These are phyloP conservation scores for Luffia ferchaultella DNA, from an alignment of 2,888 invertebrate genomes.

Conservation along the genomic window DNA sequence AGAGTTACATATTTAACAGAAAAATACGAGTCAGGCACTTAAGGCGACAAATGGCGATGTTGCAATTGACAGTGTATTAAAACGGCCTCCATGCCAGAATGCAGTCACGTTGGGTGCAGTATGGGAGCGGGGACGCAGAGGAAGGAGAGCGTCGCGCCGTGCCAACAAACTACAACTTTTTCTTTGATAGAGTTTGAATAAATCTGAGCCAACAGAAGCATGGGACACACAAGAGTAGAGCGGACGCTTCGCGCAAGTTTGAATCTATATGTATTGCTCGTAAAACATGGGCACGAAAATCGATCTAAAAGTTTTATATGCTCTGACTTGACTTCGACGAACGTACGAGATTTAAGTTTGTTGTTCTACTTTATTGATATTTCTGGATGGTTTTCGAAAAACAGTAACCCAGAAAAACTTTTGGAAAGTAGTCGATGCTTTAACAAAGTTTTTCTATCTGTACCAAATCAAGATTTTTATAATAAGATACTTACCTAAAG, in stretches of 20 bases:
- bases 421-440: too few species aligned
- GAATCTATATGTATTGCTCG: background rate
- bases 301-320: background rate
- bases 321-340: background rate
- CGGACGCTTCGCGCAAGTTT: conserved; percentile 2
- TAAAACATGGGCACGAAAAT: background rate
- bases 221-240: conserved; percentile 33
- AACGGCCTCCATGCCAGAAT: conserved; percentile 56
- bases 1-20: conserved; percentile 34
- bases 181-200: conserved; percentile 59
- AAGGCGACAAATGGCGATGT: conserved; percentile 58
- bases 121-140: conserved; percentile 46
- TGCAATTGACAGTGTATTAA: conserved; percentile 65
- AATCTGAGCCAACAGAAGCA: conserved; percentile 37
- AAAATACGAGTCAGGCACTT: conserved; percentile 47
- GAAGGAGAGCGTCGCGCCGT: conserved; percentile 25
- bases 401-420: too few species aligned
- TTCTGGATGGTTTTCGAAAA: too few species aligned
- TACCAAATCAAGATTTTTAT: too few species aligned
- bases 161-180: conserved; percentile 50
- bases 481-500: too few species aligned
- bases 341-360: background rate
- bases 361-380: background rate
- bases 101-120: conserved; percentile 29
- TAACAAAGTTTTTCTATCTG: too few species aligned